A percentile compares a stretch with the other conserved stretches of the same genome.
Evolutionary conservation across 2,113 vertebrate species (phyloP).

Genomic region (Candoia aspera): DNA sequence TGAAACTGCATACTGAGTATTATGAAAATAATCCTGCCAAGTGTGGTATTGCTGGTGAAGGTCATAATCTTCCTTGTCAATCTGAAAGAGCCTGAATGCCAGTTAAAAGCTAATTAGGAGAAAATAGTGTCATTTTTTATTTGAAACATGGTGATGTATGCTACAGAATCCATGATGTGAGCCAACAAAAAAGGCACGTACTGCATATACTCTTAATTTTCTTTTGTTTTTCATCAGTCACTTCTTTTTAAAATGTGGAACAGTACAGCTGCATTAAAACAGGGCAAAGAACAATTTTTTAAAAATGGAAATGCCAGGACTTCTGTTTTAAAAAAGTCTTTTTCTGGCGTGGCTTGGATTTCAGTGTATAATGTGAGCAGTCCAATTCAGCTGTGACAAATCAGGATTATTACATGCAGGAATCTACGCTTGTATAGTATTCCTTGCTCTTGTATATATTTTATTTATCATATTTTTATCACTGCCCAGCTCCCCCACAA

Average conservation of each 20-base stretch:
- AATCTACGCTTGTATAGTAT: background rate
- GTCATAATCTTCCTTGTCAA: background rate
- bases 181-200: background rate
- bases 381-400: background rate
- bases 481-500: no score
- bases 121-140: background rate
- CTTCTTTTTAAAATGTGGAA: background rate
- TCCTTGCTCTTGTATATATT: no score
- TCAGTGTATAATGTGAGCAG: background rate
- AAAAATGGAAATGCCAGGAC: background rate
- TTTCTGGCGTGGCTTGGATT: background rate
- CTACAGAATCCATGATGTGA: background rate
- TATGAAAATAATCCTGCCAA: background rate
- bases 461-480: no score
- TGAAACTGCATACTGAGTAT: background rate
- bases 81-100: background rate
- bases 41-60: background rate
- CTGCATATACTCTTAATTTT: background rate
- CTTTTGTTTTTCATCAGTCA: background rate
- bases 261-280: background rate
- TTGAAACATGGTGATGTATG: background rate
- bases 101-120: background rate
- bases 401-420: background rate
- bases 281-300: no score
- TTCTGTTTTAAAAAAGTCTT: background rate